A percentile compares a stretch with the other conserved stretches of the same genome.
phyloP scores from a whole-genome alignment of 2,888 invertebrate species.

The Heliconius charithonia region DNA sequence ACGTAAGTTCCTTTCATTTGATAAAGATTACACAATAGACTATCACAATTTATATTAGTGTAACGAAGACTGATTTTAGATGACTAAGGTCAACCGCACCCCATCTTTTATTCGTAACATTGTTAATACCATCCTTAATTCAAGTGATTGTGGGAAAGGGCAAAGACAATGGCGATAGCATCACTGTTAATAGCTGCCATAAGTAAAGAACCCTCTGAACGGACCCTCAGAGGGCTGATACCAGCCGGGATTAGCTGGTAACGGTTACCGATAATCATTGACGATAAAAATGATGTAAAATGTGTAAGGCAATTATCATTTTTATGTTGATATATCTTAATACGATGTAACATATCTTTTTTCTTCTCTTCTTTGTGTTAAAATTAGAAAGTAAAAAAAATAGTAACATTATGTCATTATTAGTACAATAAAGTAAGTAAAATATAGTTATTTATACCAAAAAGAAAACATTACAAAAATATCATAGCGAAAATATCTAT shows the following conservation, averaged over 20 bases:
- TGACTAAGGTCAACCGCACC: slow-evolving; percentile 35
- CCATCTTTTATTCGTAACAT: slow-evolving; percentile 43
- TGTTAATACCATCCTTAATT: slow-evolving; percentile 54
- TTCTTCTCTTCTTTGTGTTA: too few relatives aligned
- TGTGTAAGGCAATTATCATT: background rate
- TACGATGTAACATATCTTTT: too few relatives aligned
- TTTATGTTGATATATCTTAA: background rate
- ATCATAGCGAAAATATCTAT: slow-evolving; percentile 3
- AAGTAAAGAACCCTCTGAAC: slow-evolving; percentile 58
- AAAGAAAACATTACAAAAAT: background rate
- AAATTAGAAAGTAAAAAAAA: background rate
- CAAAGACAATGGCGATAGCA: slow-evolving; percentile 80
- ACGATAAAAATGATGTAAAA: slow-evolving; percentile 9
- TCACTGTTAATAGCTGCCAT: slow-evolving; percentile 78
- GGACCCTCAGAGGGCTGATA: slow-evolving; percentile 56
- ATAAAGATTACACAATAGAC: slow-evolving; percentile 1
- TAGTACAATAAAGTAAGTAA: background rate
- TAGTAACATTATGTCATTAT: background rate
- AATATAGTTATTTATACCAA: background rate
- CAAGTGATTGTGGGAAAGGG: slow-evolving; percentile 75
- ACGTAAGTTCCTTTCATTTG: background rate
- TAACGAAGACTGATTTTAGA: slow-evolving; percentile 31
- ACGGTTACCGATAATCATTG: slow-evolving; percentile 43
- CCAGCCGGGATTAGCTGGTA: slow-evolving; percentile 69
- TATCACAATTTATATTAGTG: slow-evolving; percentile 17